phyloP scores from a whole-genome alignment of 2,113 vertebrate genomes.

The Notiomystis cincta region DNA sequence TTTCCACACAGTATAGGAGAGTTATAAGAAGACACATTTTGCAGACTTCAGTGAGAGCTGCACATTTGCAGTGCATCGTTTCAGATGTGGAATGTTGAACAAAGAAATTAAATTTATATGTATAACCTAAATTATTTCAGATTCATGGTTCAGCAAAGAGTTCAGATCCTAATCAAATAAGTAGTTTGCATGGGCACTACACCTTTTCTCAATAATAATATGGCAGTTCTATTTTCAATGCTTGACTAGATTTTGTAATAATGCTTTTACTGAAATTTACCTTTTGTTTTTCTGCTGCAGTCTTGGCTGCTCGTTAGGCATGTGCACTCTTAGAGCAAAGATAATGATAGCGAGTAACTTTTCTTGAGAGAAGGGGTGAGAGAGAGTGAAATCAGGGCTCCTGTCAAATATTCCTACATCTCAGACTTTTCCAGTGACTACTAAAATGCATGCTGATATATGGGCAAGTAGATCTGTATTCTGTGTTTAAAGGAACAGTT shows the following conservation, averaged over 20 bases:
- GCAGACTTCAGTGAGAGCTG: conserved; percentile 59
- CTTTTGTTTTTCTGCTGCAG: conserved; percentile 24
- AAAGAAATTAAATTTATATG: conserved; percentile 83
- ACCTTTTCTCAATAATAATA: conserved; percentile 71
- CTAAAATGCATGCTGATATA: neutral
- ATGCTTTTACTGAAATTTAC: conserved; percentile 61
- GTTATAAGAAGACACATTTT: conserved; percentile 76
- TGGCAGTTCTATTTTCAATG: conserved; percentile 70
- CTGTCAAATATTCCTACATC: neutral
- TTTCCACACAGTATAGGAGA: conserved; percentile 72
- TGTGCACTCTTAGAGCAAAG: neutral
- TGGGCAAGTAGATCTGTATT: neutral
- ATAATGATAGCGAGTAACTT: neutral
- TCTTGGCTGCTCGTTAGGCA: neutral
- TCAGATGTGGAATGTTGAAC: conserved; percentile 74
- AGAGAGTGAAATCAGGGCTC: neutral
- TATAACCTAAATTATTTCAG: conserved; percentile 79
- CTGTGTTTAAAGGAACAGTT: neutral
- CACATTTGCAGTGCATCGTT: conserved; percentile 67
- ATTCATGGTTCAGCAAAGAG: conserved; percentile 79
- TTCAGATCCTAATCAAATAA: conserved; percentile 80
- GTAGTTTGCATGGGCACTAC: conserved; percentile 72
- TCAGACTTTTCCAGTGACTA: neutral
- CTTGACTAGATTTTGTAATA: conserved; percentile 67
- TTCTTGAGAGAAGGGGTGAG: neutral